phyloP scores from a whole-genome alignment of 2,888 invertebrate species.

The Tromatobia lineatoria region DNA sequence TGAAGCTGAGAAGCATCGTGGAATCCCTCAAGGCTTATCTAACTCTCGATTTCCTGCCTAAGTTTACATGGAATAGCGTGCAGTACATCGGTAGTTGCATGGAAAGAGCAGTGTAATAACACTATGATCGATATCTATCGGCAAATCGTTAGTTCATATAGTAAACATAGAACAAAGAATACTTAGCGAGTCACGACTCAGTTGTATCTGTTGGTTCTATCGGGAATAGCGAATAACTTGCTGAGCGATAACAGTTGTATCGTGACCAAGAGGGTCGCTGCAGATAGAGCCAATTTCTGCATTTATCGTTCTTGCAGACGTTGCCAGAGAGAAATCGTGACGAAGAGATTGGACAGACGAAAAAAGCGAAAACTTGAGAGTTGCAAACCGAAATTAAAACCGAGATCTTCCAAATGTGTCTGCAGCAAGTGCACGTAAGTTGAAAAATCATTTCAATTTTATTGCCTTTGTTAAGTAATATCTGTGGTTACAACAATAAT shows the following conservation, averaged over 20 bases:
- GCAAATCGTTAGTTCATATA: background rate
- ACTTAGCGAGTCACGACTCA: slow-evolving; percentile 11
- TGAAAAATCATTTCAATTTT: background rate
- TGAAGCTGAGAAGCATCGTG: slow-evolving; percentile 58
- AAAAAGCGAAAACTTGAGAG: slow-evolving; percentile 56
- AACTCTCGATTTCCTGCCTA: slow-evolving; percentile 65
- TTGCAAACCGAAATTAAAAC: slow-evolving; percentile 47
- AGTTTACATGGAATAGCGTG: slow-evolving; percentile 65
- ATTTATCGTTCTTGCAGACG: slow-evolving; percentile 58
- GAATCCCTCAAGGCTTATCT: slow-evolving; percentile 64
- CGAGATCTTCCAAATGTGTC: slow-evolving; percentile 63
- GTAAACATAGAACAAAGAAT: background rate
- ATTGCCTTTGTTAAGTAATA: slow-evolving; percentile 6
- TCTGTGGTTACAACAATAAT: slow-evolving; percentile 34
- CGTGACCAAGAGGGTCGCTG: background rate
- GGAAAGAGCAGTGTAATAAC: slow-evolving; percentile 71
- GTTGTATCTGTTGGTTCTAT: slow-evolving; percentile 1
- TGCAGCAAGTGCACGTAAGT: slow-evolving; percentile 72
- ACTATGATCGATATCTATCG: slow-evolving; percentile 24
- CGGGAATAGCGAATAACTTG: slow-evolving; percentile 6
- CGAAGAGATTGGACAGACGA: slow-evolving; percentile 68
- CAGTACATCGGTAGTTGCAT: slow-evolving; percentile 65
- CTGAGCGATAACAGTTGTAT: slow-evolving; percentile 1
- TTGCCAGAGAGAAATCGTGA: slow-evolving; percentile 64
- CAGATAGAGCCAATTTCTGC: slow-evolving; percentile 8